Conservation (phyloP, 2,888 invertebrate genomes). For the Gandaritis pyraliata region DNA sequence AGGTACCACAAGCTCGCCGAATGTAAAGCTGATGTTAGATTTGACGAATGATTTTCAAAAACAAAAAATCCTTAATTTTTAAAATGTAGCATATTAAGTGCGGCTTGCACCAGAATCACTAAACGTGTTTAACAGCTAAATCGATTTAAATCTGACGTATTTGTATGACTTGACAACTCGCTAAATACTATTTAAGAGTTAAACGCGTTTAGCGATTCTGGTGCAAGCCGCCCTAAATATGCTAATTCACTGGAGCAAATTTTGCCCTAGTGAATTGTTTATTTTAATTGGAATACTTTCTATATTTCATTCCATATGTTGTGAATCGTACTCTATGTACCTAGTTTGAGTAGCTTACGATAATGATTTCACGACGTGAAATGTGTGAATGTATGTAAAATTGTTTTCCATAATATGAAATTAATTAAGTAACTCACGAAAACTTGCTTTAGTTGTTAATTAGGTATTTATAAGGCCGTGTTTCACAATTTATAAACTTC, state of each 20-base stretch:
- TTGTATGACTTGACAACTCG: too few species aligned
- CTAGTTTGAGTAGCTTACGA: background rate
- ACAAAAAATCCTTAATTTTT: too few species aligned
- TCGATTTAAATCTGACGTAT: too few species aligned
- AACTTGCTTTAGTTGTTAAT: constrained; percentile 12
- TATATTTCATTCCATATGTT: background rate
- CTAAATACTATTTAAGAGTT: too few species aligned
- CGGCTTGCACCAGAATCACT: too few species aligned
- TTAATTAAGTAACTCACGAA: background rate
- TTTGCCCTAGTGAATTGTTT: too few species aligned
- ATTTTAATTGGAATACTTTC: too few species aligned
- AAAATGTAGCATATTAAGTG: too few species aligned
- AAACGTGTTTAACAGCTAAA: too few species aligned
- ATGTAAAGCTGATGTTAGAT: constrained; percentile 24
- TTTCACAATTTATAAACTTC: constrained; percentile 23
- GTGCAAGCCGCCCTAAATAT: too few species aligned
- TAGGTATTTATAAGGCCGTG: constrained; percentile 27
- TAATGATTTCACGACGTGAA: background rate
- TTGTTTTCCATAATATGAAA: background rate
- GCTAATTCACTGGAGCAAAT: too few species aligned
- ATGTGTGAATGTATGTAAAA: background rate
- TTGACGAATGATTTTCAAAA: background rate
- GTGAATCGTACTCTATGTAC: background rate
- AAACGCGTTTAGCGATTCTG: too few species aligned
- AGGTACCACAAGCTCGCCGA: background rate